These are phyloP conservation scores for Eumerus sabulonum DNA, from an alignment of 2,888 invertebrate genomes.

Conservation along the genomic window DNA sequence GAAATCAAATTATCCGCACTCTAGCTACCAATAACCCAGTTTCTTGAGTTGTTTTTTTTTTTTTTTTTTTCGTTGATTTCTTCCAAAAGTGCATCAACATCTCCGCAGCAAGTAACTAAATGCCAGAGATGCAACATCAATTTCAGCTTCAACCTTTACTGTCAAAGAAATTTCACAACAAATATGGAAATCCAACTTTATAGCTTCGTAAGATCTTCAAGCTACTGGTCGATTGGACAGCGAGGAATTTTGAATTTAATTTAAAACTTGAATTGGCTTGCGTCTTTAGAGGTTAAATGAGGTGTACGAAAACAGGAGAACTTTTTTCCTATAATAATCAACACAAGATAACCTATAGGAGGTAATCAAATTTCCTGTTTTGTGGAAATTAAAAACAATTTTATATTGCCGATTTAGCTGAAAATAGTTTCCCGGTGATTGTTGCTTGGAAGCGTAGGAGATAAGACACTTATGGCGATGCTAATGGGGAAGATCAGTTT, in stretches of 20 bases:
- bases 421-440: no score
- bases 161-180: neutral
- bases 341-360: conserved; percentile 5
- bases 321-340: no score
- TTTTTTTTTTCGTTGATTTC: neutral
- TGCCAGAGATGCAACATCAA: neutral
- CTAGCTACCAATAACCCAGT: conserved; percentile 41
- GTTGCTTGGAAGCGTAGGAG: no score
- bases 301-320: conserved; percentile 3
- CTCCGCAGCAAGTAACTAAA: neutral
- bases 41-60: no score
- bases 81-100: conserved; percentile 3
- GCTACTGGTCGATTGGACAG: conserved; percentile 13
- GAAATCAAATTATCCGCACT: conserved; percentile 11
- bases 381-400: conserved; percentile 15
- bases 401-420: neutral
- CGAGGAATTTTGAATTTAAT: conserved; percentile 30
- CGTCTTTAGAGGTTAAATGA: conserved; percentile 37
- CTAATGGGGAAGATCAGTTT: no score
- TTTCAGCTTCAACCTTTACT: neutral
- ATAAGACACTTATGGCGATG: no score
- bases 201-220: conserved; percentile 18
- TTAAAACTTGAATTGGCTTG: conserved; percentile 28
- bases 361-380: conserved; percentile 49
- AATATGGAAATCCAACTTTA: neutral